Conservation (phyloP, 2,113 vertebrate genomes). For the Calidris pygmaea region DNA sequence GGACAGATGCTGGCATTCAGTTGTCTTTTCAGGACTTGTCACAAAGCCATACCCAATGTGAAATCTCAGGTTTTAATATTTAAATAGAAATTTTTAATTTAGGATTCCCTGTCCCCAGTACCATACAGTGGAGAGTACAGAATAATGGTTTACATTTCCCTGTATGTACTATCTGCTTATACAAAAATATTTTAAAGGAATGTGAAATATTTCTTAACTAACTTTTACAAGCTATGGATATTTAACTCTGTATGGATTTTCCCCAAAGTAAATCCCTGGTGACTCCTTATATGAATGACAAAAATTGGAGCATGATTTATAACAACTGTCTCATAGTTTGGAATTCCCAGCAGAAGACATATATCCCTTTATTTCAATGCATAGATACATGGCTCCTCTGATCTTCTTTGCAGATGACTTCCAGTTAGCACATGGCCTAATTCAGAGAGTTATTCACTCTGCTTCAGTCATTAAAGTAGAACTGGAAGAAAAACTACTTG, state of each 20-base stretch:
- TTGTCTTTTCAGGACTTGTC: not conserved
- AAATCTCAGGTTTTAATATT: not conserved
- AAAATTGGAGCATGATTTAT: not conserved
- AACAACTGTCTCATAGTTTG: not conserved
- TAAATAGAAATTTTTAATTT: not conserved
- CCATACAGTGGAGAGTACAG: not conserved
- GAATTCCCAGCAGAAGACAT: conserved; percentile 12
- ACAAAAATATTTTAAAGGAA: not conserved
- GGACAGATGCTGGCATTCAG: not conserved
- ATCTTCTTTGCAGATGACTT: conserved; percentile 33
- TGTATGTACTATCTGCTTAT: not conserved
- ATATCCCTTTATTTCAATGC: conserved; percentile 3
- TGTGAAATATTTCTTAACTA: not conserved
- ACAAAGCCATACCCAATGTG: not conserved
- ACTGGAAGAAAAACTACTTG: conserved; percentile 43
- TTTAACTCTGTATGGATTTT: not conserved
- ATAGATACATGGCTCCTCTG: conserved; percentile 10
- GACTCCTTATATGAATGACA: not conserved
- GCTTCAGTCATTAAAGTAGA: conserved; percentile 36
- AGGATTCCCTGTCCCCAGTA: not conserved
- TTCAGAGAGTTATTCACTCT: conserved; percentile 20
- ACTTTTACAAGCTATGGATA: not conserved
- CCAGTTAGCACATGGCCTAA: conserved; percentile 23
- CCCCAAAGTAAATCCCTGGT: not conserved
- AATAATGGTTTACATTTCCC: not conserved